Evolutionary conservation across 2,888 invertebrate species (phyloP).

Genomic region (Eustalomyia histrio): DNA sequence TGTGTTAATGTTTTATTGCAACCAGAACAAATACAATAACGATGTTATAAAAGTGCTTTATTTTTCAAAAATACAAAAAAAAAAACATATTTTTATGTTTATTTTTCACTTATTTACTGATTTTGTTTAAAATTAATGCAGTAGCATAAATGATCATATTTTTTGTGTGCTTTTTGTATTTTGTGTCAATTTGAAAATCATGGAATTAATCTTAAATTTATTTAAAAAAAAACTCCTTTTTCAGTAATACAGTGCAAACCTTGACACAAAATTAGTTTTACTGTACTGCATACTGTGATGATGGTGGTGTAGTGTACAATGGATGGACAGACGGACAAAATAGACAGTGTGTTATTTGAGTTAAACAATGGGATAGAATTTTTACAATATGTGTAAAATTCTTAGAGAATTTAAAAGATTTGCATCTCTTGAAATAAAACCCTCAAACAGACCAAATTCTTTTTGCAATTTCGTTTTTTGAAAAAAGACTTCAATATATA

Average conservation of each 20-base stretch:
- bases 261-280: conserved; percentile 62
- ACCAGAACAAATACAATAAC: background rate
- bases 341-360: no score
- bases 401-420: no score
- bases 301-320: conserved; percentile 38
- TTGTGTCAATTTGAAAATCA: conserved; percentile 57
- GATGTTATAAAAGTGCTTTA: background rate
- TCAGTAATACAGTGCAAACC: conserved; percentile 63
- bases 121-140: background rate
- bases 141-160: background rate
- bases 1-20: conserved; percentile 3
- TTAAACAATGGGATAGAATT: no score
- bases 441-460: no score
- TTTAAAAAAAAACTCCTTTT: conserved; percentile 61
- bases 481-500: no score
- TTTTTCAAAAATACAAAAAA: background rate
- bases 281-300: conserved; percentile 42
- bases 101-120: background rate
- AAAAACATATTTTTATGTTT: background rate
- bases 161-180: conserved; percentile 15
- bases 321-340: conserved; percentile 32
- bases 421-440: no score
- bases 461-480: no score
- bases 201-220: conserved; percentile 57
- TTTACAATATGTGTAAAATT: no score